Percentiles rank a stretch among this genome's conserved stretches.
These are phyloP conservation scores for Malaclemys terrapin DNA, from an alignment of 2,113 vertebrate genomes.

Conservation along the genomic window DNA sequence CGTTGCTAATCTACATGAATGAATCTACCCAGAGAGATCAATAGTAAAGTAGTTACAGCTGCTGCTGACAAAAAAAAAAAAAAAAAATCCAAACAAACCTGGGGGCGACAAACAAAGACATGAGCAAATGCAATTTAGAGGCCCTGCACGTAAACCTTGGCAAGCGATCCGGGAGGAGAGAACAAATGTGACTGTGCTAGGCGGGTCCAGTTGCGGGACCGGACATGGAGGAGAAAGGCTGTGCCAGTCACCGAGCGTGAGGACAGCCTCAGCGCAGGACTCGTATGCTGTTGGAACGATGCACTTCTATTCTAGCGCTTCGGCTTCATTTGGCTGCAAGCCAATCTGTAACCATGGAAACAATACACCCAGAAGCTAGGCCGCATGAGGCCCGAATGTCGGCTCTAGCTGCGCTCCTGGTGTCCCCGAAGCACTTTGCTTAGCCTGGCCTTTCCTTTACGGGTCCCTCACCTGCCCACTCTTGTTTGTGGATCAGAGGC, in stretches of 20 bases:
- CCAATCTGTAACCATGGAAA: neutral
- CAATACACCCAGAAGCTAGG: neutral
- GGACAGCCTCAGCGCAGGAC: neutral
- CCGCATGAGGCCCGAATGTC: neutral
- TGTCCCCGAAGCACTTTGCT: neutral
- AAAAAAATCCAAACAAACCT: neutral
- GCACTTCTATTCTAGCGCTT: neutral
- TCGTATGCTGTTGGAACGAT: neutral
- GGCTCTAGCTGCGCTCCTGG: neutral
- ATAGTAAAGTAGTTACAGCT: neutral
- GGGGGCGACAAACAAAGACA: neutral
- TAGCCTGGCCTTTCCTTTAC: neutral
- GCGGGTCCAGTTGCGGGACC: neutral
- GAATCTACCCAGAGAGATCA: neutral
- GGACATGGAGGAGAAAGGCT: neutral
- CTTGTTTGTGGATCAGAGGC: neutral
- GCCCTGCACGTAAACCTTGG: neutral
- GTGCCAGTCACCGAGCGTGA: neutral
- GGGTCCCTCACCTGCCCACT: neutral
- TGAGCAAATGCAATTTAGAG: neutral
- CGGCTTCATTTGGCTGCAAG: neutral
- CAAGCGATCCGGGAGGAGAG: neutral
- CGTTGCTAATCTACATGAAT: neutral
- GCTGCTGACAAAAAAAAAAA: neutral
- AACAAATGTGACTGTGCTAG: neutral